Evolutionary conservation across 1,140 invertebrate species (phyloP).

Genomic region (Rhopalosiphum maidis): DNA sequence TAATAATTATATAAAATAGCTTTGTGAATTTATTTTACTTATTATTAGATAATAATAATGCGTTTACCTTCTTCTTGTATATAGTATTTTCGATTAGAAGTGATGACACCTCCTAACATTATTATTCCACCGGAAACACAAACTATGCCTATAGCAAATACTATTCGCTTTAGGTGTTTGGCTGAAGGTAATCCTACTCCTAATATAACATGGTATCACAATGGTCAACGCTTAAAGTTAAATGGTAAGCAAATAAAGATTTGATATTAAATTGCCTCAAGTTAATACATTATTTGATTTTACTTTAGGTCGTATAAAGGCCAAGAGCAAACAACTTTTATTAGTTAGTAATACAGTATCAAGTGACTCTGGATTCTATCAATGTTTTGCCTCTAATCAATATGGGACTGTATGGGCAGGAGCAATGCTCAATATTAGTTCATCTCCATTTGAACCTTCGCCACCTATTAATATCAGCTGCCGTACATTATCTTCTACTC

Average conservation of each 20-base stretch:
- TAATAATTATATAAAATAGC: not conserved
- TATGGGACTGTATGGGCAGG: conserved; percentile 71
- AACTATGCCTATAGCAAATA: conserved; percentile 71
- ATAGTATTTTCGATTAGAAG: conserved; percentile 62
- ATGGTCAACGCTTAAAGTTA: conserved; percentile 68
- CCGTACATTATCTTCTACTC: conserved; percentile 66
- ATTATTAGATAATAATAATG: not conserved
- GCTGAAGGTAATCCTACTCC: conserved; percentile 72
- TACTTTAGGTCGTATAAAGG: conserved; percentile 66
- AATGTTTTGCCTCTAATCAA: conserved; percentile 76
- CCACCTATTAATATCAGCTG: conserved; percentile 69
- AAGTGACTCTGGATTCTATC: conserved; percentile 76
- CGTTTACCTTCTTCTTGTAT: not conserved
- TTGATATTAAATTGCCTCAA: not conserved
- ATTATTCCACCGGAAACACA: conserved; percentile 67
- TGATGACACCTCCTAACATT: conserved; percentile 70
- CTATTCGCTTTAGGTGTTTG: conserved; percentile 74
- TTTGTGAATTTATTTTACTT: not conserved
- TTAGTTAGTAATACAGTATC: conserved; percentile 72
- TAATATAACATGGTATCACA: conserved; percentile 74
- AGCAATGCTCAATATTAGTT: conserved; percentile 67
- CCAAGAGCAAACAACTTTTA: conserved; percentile 65
- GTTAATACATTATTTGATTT: not conserved
- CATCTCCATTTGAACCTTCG: conserved; percentile 66
- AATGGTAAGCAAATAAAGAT: conserved; percentile 64